Base-by-base conservation (phyloP, 2,888 invertebrate species). In the Stomorhina lunata region DNA sequence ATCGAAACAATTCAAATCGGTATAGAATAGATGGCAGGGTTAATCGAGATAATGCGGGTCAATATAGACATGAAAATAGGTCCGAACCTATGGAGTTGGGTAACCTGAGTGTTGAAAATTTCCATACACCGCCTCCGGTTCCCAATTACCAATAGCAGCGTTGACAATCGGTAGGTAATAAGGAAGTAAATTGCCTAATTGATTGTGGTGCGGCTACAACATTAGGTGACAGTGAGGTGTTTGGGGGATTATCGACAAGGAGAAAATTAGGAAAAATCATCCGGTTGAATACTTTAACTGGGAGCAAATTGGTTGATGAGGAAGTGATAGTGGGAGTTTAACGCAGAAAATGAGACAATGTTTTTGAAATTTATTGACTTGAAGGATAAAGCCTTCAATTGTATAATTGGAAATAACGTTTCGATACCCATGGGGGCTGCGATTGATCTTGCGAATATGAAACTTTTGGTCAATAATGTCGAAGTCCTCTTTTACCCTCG, bases 161-260 rank as follows among this genome's bases (percentile, higher is more conserved):
- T 32, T 73, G 6, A 63, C 73, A 40, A 73, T 73, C 20, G 63
- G 34, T 73, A 32, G 63, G 34, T 32, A 59, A 50, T 32, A 63
- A 10, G 1, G 55, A 73, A 53, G 40, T 40, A 2, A 63, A 55
- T 29, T 73, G 73, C 40, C 50, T 73, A 37, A 55, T 63, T 53
- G 73, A 73, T 37, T 50, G 65, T 43, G 65, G 65, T 22, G 50
- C 73, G 10, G 73, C 25, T 25, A 32, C 29, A 29, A 55, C 27
- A 63, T 25, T 29, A 29, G 45, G 15, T 45, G 29, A 45, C 27
- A 45, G 29, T 20, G 12, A 6, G 29, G 7, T 25, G 25, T 59
- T 20, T 43, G 7, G 17, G 0, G 15, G 17, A n/a, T n/a, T n/a
- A n/a, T n/a, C n/a, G n/a, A n/a, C n/a, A 55, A 1, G 27, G 6